A percentile compares a stretch with the other conserved stretches of the same genome.
phyloP scores from a whole-genome alignment of 2,113 vertebrate genomes.

The Poeciliopsis retropinna region DNA sequence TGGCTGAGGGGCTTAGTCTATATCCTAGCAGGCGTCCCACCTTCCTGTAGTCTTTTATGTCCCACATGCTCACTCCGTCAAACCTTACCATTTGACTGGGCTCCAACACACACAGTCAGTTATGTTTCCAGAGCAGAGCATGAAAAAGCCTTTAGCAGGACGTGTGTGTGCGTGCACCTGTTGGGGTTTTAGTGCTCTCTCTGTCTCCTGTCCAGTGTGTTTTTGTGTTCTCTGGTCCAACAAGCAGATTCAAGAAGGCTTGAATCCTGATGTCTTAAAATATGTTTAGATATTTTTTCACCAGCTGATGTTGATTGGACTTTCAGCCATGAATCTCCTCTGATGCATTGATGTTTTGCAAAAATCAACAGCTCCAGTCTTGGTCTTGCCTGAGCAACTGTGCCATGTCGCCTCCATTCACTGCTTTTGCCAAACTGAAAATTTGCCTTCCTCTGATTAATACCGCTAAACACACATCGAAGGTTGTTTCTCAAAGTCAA shows the following conservation, averaged over 20 bases:
- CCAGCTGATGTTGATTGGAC: constrained; percentile 13
- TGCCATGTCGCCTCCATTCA: neutral
- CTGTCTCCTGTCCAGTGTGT: neutral
- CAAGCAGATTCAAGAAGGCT: constrained; percentile 10
- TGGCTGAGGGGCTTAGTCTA: constrained; percentile 4
- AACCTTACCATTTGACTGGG: constrained; percentile 30
- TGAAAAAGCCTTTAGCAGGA: constrained; percentile 43
- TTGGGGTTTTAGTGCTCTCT: constrained; percentile 6
- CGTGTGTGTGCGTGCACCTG: constrained; percentile 54
- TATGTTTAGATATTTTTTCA: constrained; percentile 33
- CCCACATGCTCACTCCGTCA: constrained; percentile 58
- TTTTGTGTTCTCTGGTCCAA: constrained; percentile 11
- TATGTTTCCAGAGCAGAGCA: constrained; percentile 52
- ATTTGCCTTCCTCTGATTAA: neutral
- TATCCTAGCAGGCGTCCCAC: constrained; percentile 33
- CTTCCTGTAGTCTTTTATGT: constrained; percentile 12
- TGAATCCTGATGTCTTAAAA: constrained; percentile 34
- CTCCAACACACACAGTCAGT: constrained; percentile 1
- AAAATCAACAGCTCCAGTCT: too few relatives aligned
- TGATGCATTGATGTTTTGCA: neutral
- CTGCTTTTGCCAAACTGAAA: neutral
- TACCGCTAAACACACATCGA: too few relatives aligned
- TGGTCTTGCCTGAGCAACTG: too few relatives aligned
- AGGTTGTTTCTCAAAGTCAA: neutral
- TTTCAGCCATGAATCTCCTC: neutral